Evolutionary conservation across 2,888 invertebrate genomes (phyloP).

Genomic region (Nymphalis c-album): DNA sequence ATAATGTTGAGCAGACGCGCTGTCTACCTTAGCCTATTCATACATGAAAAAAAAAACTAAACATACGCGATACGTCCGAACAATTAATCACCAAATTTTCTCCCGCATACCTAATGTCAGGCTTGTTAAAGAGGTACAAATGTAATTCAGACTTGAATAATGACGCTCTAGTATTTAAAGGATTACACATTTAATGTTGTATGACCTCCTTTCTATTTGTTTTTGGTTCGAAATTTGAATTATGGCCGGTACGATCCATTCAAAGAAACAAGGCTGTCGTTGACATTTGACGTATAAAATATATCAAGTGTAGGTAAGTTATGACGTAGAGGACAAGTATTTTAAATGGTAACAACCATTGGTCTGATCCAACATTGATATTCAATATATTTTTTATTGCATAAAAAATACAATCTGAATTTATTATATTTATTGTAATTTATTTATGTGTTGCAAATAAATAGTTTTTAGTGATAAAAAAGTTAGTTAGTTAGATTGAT

Average conservation of each 20-base stretch:
- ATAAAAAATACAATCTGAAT: no score
- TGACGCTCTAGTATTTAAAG: slow-evolving; percentile 58
- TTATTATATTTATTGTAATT: no score
- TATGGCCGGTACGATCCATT: background rate
- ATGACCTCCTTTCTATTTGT: slow-evolving; percentile 48
- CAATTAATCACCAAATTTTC: slow-evolving; percentile 56
- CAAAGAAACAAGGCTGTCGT: background rate
- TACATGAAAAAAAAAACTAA: slow-evolving; percentile 25
- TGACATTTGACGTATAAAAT: slow-evolving; percentile 2
- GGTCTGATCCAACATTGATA: no score
- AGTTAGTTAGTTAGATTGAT: no score
- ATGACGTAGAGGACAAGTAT: no score
- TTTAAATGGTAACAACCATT: no score
- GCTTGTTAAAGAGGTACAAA: slow-evolving; percentile 28
- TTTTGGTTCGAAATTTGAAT: slow-evolving; percentile 13
- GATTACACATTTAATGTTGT: slow-evolving; percentile 50
- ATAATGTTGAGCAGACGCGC: slow-evolving; percentile 33
- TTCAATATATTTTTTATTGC: no score
- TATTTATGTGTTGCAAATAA: no score
- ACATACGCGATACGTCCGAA: slow-evolving; percentile 36
- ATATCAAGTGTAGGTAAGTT: background rate
- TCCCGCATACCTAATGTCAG: slow-evolving; percentile 33
- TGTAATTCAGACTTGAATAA: slow-evolving; percentile 55
- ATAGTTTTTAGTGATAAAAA: no score
- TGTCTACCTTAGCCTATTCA: slow-evolving; percentile 34